Percentiles rank a stretch among this genome's conserved stretches.
These are phyloP conservation scores for Melierax canorus DNA, from an alignment of 2,113 vertebrate species.

Conservation along the genomic window DNA sequence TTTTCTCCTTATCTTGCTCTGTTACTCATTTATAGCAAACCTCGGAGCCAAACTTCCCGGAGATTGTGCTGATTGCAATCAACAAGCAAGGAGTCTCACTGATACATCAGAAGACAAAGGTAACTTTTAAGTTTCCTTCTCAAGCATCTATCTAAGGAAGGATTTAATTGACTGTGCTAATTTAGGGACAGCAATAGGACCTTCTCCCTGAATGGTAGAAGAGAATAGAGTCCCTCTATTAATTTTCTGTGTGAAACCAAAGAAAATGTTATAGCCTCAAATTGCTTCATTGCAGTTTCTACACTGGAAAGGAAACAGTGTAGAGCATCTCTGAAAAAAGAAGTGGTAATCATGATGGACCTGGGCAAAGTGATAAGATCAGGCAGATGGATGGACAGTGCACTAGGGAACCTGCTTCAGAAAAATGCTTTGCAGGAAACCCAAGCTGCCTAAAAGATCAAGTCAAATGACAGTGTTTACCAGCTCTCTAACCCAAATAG, in stretches of 20 bases:
- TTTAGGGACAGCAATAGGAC: neutral
- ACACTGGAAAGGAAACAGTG: neutral
- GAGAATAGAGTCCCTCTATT: neutral
- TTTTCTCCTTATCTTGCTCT: neutral
- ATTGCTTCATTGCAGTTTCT: neutral
- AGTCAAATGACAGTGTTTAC: neutral
- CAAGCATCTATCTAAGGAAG: neutral
- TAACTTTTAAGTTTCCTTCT: slow-evolving; percentile 34
- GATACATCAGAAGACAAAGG: slow-evolving; percentile 95
- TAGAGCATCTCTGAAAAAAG: neutral
- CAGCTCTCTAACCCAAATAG: neutral
- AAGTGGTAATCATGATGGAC: neutral
- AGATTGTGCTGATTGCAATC: slow-evolving; percentile 90
- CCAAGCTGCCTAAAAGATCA: neutral
- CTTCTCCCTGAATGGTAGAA: neutral
- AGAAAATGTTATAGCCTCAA: neutral
- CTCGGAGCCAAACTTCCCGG: slow-evolving; percentile 86
- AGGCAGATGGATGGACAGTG: neutral
- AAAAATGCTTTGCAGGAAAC: neutral
- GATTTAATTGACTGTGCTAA: neutral
- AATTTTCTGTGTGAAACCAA: neutral
- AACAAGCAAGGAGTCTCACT: slow-evolving; percentile 89
- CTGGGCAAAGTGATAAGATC: neutral
- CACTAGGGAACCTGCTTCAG: neutral
- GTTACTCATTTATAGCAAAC: slow-evolving; percentile 81